Base-by-base conservation (phyloP, 1,140 invertebrate genomes). In the Drosophila sucinea region DNA sequence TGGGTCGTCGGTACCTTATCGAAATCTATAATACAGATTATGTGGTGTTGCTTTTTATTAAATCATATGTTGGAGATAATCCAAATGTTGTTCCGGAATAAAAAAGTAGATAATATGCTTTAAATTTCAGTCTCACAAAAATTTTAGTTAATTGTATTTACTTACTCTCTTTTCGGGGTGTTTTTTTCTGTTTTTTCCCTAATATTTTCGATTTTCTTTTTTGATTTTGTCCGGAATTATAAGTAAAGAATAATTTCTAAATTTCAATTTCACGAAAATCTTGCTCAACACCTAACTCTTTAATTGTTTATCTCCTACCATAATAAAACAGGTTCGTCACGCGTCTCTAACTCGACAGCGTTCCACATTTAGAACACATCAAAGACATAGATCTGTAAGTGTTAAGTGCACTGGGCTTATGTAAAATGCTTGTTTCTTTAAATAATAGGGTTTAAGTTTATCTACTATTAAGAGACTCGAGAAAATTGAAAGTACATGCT, bases 341-440 rank as follows among this genome's bases (percentile, higher is more conserved):
- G 94, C 94, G 91, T 95, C 95, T 91, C 93, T 96, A 92, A 95
- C 95, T 92, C 94, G 95, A 91, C 94, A 95, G 92, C 93, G 93
- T 92, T 93, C 94, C 76, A 93, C 94, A 84, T 94, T 93, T 93
- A 95, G 95, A 94, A 94, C 94, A 90, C 95, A 95, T 93, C 94
- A 95, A 93, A 94, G 95, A 79, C 95, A 95, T 93, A 94, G 94
- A 93, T 95, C 95, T 93, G 95, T 95, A 94, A 95, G 95, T 95
- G 92, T 83, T 90, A 73, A 77, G 80, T 89, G 80, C 80, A 89
- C 84, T 79, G 85, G 84, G 85, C 85, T 84, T 90, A 66, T 77
- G 62, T 84, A 67, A 81, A 81, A 78, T 78, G 81, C 70, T 60
- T 78, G 61, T 79, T 74, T 70, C 67, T 81, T 81, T 78, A 38